Evolutionary conservation across 1,140 invertebrate genomes (phyloP).

Genomic region (Brachionus rotundiformis): DNA sequence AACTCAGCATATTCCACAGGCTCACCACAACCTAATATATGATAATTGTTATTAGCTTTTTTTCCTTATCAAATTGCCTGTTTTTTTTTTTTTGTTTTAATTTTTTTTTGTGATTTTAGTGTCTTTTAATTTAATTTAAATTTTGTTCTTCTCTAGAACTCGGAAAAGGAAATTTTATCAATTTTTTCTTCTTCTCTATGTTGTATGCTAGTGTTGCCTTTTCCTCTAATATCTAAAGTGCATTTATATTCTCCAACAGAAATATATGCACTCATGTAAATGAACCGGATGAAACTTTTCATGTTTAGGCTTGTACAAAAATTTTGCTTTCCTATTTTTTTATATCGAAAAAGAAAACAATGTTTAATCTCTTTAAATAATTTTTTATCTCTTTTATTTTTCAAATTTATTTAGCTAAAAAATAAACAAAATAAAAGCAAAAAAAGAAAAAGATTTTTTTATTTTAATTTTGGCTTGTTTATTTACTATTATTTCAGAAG

Average conservation of each 20-base stretch:
- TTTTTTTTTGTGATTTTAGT: background rate
- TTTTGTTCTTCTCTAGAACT: background rate
- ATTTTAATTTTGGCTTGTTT: background rate
- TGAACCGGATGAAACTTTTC: conserved; percentile 33
- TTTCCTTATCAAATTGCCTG: background rate
- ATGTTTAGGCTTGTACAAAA: conserved; percentile 18
- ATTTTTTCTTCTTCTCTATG: background rate
- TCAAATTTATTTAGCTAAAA: background rate
- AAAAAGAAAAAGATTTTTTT: background rate
- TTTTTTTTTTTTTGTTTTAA: background rate
- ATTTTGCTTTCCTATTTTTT: background rate
- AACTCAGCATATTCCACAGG: background rate
- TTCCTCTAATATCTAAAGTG: background rate
- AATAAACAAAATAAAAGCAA: background rate
- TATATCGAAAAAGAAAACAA: background rate
- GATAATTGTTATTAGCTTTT: conserved; percentile 29
- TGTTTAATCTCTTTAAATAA: no score
- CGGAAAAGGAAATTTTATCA: conserved; percentile 5
- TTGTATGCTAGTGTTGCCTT: background rate
- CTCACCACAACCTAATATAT: conserved; percentile 19
- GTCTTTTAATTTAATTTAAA: conserved; percentile 1
- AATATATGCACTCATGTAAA: background rate
- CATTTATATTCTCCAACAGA: background rate
- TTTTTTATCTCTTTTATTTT: background rate
- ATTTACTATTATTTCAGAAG: no score